These are phyloP conservation scores for Mesitornis unicolor DNA, from an alignment of 2,113 vertebrate species.

Conservation along the genomic window DNA sequence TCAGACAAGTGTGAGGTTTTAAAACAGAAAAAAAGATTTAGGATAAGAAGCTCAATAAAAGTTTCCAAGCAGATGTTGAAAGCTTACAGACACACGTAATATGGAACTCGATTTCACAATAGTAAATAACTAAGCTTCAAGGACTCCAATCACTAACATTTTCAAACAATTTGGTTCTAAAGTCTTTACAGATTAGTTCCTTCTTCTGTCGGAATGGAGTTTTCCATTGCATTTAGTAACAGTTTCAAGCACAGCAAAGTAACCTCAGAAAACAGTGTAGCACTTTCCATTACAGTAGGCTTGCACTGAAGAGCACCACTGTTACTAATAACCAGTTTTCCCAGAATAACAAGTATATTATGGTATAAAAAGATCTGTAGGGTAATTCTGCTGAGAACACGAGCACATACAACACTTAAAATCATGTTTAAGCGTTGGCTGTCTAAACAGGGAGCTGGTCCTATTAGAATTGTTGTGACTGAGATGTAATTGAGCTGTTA, in stretches of 20 bases:
- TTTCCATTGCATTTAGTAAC: neutral
- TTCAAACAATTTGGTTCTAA: neutral
- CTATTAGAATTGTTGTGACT: neutral
- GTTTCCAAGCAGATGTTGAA: constrained; percentile 2
- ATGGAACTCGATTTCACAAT: neutral
- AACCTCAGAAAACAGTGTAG: neutral
- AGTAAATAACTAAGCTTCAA: neutral
- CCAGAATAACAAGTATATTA: neutral
- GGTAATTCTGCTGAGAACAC: neutral
- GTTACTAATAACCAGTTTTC: neutral
- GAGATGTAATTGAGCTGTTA: neutral
- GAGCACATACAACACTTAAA: neutral
- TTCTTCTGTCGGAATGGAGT: neutral
- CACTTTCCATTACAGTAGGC: neutral
- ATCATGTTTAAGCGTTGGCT: neutral
- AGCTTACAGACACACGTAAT: neutral
- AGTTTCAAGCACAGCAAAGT: neutral
- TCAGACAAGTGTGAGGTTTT: neutral
- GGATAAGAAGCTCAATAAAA: neutral
- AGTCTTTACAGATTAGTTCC: neutral
- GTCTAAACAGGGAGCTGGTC: neutral
- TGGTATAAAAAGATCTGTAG: neutral
- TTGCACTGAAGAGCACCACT: neutral
- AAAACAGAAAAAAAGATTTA: neutral
- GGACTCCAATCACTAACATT: neutral